Evolutionary conservation across 2,888 invertebrate species (phyloP).

Genomic region (Acanthosepion esculentum): DNA sequence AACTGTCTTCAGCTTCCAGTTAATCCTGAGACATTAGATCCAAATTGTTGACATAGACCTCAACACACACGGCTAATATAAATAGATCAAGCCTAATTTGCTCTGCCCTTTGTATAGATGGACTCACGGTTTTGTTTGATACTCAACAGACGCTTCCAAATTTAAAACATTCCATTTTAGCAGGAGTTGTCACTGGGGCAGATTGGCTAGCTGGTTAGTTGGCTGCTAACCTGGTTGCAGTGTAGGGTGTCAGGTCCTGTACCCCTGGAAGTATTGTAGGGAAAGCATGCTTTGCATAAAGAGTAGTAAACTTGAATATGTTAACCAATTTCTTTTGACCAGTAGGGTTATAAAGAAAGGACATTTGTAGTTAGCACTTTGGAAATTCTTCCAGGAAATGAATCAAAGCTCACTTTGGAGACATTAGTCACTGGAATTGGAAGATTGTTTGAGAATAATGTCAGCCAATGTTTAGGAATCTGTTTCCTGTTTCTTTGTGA

Average conservation of each 20-base stretch:
- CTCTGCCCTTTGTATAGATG: background rate
- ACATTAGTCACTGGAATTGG: background rate
- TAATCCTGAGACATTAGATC: background rate
- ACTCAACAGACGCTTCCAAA: background rate
- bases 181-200: background rate
- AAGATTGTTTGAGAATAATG: background rate
- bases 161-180: background rate
- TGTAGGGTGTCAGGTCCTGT: background rate
- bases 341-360: background rate
- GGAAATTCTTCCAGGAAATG: background rate
- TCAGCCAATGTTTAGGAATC: slow-evolving; percentile 22
- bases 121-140: background rate
- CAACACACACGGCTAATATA: background rate
- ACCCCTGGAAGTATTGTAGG: background rate
- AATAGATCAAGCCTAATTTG: background rate
- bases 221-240: background rate
- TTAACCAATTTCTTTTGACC: background rate
- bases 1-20: background rate
- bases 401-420: background rate
- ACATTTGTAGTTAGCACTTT: background rate
- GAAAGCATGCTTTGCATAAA: background rate
- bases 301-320: background rate
- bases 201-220: background rate
- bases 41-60: slow-evolving; percentile 16
- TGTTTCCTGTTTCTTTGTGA: slow-evolving; percentile 23